phyloP scores from a whole-genome alignment of 92 coral and sea anemone genomes.

The Zoanthus gigantus region DNA sequence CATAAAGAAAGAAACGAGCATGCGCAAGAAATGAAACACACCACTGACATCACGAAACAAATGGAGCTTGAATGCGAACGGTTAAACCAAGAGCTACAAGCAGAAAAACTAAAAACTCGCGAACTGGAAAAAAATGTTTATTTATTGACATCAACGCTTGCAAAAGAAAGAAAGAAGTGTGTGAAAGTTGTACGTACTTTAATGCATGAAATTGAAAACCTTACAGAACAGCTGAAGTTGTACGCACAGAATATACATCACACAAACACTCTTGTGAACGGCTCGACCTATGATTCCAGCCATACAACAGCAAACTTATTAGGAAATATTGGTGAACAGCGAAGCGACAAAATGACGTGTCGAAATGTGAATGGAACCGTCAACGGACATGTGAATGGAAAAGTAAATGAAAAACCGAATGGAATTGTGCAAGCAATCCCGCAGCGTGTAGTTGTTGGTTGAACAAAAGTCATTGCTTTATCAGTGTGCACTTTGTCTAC shows the following conservation, averaged over 20 bases:
- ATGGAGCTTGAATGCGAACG: slow-evolving; percentile 80
- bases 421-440: slow-evolving; percentile 21
- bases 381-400: slow-evolving; percentile 28
- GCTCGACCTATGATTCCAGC: background rate
- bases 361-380: slow-evolving; percentile 6
- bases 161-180: slow-evolving; percentile 82
- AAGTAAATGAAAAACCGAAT: slow-evolving; percentile 20
- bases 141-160: slow-evolving; percentile 65
- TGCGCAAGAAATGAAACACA: slow-evolving; percentile 15
- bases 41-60: slow-evolving; percentile 29
- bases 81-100: slow-evolving; percentile 69
- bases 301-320: background rate
- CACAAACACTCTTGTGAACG: slow-evolving; percentile 22
- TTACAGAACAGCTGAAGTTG: slow-evolving; percentile 62
- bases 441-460: slow-evolving; percentile 37
- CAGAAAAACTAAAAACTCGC: slow-evolving; percentile 78
- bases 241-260: slow-evolving; percentile 28
- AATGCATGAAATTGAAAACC: slow-evolving; percentile 77
- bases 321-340: slow-evolving; percentile 13
- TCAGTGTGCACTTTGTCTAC: background rate
- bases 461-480: background rate
- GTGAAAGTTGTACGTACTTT: slow-evolving; percentile 76
- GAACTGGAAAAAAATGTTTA: slow-evolving; percentile 80
- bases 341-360: slow-evolving; percentile 13
- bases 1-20: slow-evolving; percentile 50